phyloP scores from a whole-genome alignment of 2,113 vertebrate species.

The Catagonus wagneri region DNA sequence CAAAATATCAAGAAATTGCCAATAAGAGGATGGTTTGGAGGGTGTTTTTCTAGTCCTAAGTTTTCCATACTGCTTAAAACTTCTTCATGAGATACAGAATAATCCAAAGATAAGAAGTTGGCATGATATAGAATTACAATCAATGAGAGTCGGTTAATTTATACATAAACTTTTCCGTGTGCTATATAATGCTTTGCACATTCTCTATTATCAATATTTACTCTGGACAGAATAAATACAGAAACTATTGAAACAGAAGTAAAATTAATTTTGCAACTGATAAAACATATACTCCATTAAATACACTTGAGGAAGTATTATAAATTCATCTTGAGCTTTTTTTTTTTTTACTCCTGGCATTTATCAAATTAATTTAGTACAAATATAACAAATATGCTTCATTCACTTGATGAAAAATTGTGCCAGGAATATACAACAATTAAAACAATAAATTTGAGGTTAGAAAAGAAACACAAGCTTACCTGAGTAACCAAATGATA shows the following conservation, averaged over 20 bases:
- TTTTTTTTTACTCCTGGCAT: conserved; percentile 12
- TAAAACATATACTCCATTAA: not conserved
- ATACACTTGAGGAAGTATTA: not conserved
- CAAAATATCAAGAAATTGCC: not conserved
- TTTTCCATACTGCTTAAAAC: not conserved
- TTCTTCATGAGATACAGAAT: not conserved
- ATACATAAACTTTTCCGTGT: not conserved
- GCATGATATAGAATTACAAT: not conserved
- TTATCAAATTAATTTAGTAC: not conserved
- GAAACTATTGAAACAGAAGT: not conserved
- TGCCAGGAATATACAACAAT: not conserved
- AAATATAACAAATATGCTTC: not conserved
- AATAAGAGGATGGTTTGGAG: not conserved
- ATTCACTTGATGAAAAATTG: not conserved
- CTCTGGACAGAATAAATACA: not conserved
- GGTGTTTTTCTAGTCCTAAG: not conserved
- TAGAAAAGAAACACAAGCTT: conserved; percentile 77
- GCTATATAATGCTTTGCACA: not conserved
- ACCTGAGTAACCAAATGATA: conserved; percentile 98
- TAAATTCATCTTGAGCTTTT: not conserved
- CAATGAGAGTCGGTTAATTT: not conserved
- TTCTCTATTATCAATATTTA: not conserved
- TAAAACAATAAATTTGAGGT: not conserved
- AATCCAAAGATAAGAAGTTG: not conserved
- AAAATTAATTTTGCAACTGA: not conserved